Percentiles rank a stretch among this genome's conserved stretches.
These are phyloP conservation scores for Callospermophilus lateralis DNA, from an alignment of 2,113 vertebrate species.

Conservation along the genomic window DNA sequence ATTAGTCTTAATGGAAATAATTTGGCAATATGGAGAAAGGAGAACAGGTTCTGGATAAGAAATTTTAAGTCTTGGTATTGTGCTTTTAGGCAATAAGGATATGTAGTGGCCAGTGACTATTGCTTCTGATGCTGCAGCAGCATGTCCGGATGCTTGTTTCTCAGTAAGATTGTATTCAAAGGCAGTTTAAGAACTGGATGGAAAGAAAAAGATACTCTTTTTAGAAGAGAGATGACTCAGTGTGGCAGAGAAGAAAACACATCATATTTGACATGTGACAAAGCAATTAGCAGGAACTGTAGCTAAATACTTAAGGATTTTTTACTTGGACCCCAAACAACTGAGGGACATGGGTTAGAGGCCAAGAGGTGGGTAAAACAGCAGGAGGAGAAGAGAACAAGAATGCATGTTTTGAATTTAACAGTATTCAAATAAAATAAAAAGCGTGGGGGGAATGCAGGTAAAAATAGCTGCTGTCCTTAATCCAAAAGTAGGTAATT, in stretches of 20 bases:
- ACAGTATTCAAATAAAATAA: constrained; percentile 71
- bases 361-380: constrained; percentile 5
- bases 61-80: constrained; percentile 86
- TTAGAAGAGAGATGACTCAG: constrained; percentile 82
- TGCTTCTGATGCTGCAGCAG: constrained; percentile 82
- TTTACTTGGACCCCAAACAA: constrained; percentile 82
- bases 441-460: constrained; percentile 71
- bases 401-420: constrained; percentile 80
- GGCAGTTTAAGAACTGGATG: constrained; percentile 78
- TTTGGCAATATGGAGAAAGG: constrained; percentile 83
- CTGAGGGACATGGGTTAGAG: constrained; percentile 71
- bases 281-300: constrained; percentile 80
- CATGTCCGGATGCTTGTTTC: constrained; percentile 86
- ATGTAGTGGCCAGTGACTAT: constrained; percentile 86
- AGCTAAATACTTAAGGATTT: constrained; percentile 83
- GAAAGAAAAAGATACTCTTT: constrained; percentile 70
- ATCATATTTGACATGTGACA: constrained; percentile 87
- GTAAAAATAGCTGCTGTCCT: constrained; percentile 80
- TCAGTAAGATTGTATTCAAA: constrained; percentile 80
- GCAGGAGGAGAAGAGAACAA: constrained; percentile 34
- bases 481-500: constrained; percentile 85
- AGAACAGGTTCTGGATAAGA: constrained; percentile 78
- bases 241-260: constrained; percentile 83
- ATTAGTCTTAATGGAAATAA: constrained; percentile 74
- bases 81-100: constrained; percentile 83